phyloP scores from a whole-genome alignment of 1,140 invertebrate genomes.

The Cotesia vestalis region DNA sequence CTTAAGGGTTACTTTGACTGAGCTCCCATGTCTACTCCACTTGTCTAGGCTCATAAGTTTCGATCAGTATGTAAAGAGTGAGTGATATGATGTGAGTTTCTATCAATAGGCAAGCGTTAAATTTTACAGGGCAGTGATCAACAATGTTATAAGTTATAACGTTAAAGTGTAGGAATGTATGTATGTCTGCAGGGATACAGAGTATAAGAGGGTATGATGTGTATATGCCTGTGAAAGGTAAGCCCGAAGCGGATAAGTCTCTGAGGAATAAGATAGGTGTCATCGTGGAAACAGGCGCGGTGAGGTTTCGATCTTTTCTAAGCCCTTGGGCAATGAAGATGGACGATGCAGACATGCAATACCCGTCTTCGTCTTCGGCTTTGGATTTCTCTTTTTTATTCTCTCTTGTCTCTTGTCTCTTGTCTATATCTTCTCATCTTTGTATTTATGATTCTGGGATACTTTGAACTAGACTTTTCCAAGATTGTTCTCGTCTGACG shows the following conservation, averaged over 20 bases:
- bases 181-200: not conserved
- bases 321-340: slow-evolving; percentile 19
- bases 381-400: not conserved
- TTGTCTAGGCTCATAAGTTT: no score
- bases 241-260: slow-evolving; percentile 2
- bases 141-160: no score
- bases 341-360: slow-evolving; percentile 19
- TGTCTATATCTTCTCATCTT: no score
- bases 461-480: no score
- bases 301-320: slow-evolving; percentile 3
- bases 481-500: no score
- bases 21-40: no score
- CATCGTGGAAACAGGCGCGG: not conserved
- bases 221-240: not conserved
- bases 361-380: not conserved
- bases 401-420: not conserved
- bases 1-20: no score
- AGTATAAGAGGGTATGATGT: not conserved
- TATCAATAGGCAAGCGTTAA: no score
- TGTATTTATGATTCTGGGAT: no score
- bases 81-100: no score
- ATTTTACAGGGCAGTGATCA: no score
- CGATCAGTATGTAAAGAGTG: no score
- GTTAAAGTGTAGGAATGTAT: not conserved
- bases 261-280: slow-evolving; percentile 26